Evolutionary conservation across 2,888 invertebrate genomes (phyloP).

Genomic region (Dolomedes plantarius): DNA sequence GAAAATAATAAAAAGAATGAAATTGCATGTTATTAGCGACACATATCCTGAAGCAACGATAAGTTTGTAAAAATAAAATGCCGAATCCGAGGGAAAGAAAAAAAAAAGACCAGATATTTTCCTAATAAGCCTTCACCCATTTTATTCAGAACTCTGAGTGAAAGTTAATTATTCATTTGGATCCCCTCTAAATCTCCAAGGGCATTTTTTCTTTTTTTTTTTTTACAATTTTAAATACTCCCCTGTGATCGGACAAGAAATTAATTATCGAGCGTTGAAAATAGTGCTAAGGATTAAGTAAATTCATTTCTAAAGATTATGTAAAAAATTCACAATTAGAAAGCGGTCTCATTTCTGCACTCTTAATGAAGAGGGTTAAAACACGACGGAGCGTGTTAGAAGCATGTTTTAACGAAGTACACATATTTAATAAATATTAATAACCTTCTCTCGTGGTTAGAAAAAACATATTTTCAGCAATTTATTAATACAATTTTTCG

Average conservation of each 20-base stretch:
- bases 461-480: too few species aligned
- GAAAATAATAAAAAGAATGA: too few species aligned
- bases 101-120: too few species aligned
- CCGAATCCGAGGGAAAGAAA: too few species aligned
- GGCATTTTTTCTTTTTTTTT: background rate
- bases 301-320: background rate
- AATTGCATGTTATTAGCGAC: too few species aligned
- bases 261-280: background rate
- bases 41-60: too few species aligned
- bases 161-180: slow-evolving; percentile 3
- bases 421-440: too few species aligned
- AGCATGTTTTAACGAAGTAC: background rate
- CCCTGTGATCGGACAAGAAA: background rate
- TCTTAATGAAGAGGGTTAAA: background rate
- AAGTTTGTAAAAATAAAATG: too few species aligned
- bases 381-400: background rate
- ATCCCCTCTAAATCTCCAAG: background rate
- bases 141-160: too few species aligned
- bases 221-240: background rate
- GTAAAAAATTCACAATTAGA: background rate
- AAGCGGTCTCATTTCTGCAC: background rate
- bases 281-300: background rate
- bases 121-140: too few species aligned
- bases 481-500: too few species aligned
- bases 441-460: too few species aligned